Evolutionary conservation across 2,888 invertebrate genomes (phyloP).

Genomic region (Nymphalis c-album): DNA sequence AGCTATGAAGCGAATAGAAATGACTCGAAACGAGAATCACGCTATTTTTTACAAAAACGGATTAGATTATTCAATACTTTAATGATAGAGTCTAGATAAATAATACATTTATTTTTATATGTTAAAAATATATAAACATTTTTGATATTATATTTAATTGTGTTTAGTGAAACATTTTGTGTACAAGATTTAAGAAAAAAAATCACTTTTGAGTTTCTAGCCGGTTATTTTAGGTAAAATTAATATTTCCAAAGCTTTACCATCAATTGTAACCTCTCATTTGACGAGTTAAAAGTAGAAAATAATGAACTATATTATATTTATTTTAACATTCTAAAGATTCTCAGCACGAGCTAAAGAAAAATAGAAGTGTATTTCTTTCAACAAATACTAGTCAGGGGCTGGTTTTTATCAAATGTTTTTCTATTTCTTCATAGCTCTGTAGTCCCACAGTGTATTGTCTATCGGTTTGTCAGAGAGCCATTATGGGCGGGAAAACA

Average conservation of each 20-base stretch:
- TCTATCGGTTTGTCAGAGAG: slow-evolving; percentile 48
- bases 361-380: too few relatives aligned
- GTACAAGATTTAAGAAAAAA: too few relatives aligned
- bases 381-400: too few relatives aligned
- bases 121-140: too few relatives aligned
- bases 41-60: not conserved
- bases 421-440: slow-evolving; percentile 26
- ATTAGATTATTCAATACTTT: too few relatives aligned
- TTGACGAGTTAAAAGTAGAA: not conserved
- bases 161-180: too few relatives aligned
- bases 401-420: not conserved
- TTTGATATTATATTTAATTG: too few relatives aligned
- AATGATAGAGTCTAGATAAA: too few relatives aligned
- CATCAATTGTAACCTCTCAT: not conserved
- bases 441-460: slow-evolving; percentile 36
- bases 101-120: too few relatives aligned
- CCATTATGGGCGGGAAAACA: slow-evolving; percentile 57
- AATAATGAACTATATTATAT: not conserved
- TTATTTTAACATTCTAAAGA: too few relatives aligned
- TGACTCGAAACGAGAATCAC: not conserved
- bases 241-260: not conserved
- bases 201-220: not conserved
- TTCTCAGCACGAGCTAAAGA: too few relatives aligned
- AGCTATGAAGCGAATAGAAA: slow-evolving; percentile 22
- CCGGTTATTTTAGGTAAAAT: not conserved